Base-by-base conservation (phyloP, 92 coral and sea anemone genomes). In the Epizoanthus ramosus region DNA sequence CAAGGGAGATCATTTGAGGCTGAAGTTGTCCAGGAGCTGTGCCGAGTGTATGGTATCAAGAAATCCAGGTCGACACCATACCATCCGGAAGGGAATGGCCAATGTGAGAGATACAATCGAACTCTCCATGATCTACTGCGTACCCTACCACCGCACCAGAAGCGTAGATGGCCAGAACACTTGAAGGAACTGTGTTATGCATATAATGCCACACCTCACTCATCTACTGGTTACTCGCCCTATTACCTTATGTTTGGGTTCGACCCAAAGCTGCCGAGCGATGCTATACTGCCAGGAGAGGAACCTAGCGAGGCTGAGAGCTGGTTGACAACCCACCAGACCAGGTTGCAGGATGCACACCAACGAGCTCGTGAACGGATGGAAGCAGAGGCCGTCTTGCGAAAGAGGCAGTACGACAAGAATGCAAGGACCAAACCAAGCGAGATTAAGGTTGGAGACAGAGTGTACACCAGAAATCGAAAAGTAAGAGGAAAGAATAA, bases 1-100 rank as follows among this genome's bases (percentile, higher is more conserved):
- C 93, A 90, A 73, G 91, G 93, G 41, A 67, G 86, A 14, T 23
- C 73, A 28, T 90, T 90, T 25, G 93, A 90, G 22, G 83, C 82
- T 25, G 91, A 87, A 57, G 67, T 91, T 12, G 73, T 91, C 6
- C 70, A 88, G 66, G 94, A 85, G 75, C 85, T 91, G 13, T 91
- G 94, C 58, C 54, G 61, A 2, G 68, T 91, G 23, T 88, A 91
- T 80, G 80, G 84, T 45, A 68, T 88, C 25, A 79, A 80, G 86
- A 91, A 91, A 70, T 69, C 85, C 6, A 68, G 92, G 18, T 88
- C 88, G 23, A 88, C 92, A 6, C 92, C 89, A 12, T 91, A 91
- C 84, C 92, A 84, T 66, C 94, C 94, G 3, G 57, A 84, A 68
- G 91, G 91, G 3, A 87, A 90, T 65, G 93, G 88, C 33, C 93